Conservation (phyloP, 2,888 invertebrate genomes). For the Sussaba pulchella region DNA sequence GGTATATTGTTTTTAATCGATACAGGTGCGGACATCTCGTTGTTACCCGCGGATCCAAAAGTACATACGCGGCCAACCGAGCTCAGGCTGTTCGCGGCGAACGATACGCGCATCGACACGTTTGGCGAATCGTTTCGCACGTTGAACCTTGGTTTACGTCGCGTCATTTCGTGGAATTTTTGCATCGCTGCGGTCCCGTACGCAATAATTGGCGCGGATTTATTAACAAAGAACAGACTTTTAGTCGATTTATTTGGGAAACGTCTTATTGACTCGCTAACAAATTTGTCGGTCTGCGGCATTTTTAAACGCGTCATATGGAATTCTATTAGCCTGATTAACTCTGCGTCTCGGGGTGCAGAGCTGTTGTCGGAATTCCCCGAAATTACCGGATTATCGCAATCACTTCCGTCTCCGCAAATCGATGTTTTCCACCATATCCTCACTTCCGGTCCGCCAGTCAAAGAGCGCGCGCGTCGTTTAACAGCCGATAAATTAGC, state of each 20-base stretch:
- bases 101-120: slow-evolving; percentile 64
- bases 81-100: slow-evolving; percentile 37
- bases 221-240: slow-evolving; percentile 43
- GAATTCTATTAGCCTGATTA: background rate
- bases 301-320: background rate
- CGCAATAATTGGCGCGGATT: slow-evolving; percentile 64
- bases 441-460: slow-evolving; percentile 77
- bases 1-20: slow-evolving; percentile 54
- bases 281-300: background rate
- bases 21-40: slow-evolving; percentile 64
- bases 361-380: background rate
- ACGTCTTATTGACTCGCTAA: slow-evolving; percentile 33
- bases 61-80: background rate
- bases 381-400: background rate
- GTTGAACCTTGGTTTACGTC: slow-evolving; percentile 60
- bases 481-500: slow-evolving; percentile 75
- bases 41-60: slow-evolving; percentile 42
- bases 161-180: slow-evolving; percentile 64
- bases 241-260: slow-evolving; percentile 15
- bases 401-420: background rate
- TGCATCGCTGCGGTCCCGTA: slow-evolving; percentile 57
- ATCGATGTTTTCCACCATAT: slow-evolving; percentile 72
- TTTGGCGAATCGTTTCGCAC: slow-evolving; percentile 53
- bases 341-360: background rate
- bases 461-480: slow-evolving; percentile 73